Percentiles rank a stretch among this genome's conserved stretches.
Conservation (phyloP, 2,888 invertebrate genomes). For the Euzetes globulus region DNA sequence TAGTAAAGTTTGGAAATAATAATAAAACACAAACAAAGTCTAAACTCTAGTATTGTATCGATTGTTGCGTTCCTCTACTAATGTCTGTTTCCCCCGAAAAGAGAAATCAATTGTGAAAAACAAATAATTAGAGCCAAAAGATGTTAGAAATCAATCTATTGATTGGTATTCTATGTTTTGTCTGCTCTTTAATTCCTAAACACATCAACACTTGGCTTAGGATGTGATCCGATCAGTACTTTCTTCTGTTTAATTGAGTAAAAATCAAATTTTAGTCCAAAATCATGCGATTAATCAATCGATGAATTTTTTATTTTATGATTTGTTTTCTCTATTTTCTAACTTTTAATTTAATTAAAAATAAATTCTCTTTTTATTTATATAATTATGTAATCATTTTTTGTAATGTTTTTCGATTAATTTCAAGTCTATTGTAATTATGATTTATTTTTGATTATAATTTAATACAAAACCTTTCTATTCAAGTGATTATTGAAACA, state of each 20-base stretch:
- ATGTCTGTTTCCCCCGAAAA: not conserved
- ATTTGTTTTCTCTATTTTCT: not conserved
- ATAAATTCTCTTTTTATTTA: conserved; percentile 1
- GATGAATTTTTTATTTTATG: not conserved
- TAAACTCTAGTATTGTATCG: not conserved
- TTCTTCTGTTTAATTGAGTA: not conserved
- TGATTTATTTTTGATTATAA: conserved; percentile 4
- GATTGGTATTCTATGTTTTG: too few species aligned
- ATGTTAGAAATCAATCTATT: not conserved
- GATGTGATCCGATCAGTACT: not conserved
- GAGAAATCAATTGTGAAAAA: not conserved
- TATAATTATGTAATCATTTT: not conserved
- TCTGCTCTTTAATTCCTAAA: not conserved
- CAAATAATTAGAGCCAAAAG: not conserved
- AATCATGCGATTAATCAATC: not conserved
- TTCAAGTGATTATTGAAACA: not conserved
- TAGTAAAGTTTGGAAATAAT: conserved; percentile 20
- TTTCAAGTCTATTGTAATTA: conserved; percentile 19
- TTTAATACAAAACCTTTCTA: not conserved
- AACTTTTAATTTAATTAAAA: conserved; percentile 1
- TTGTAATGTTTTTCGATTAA: not conserved
- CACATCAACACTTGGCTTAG: not conserved
- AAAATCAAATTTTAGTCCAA: not conserved
- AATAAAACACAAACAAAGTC: not conserved
- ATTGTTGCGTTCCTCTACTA: not conserved